phyloP scores from a whole-genome alignment of 2,888 invertebrate genomes.

The Standfussiana lucernea region DNA sequence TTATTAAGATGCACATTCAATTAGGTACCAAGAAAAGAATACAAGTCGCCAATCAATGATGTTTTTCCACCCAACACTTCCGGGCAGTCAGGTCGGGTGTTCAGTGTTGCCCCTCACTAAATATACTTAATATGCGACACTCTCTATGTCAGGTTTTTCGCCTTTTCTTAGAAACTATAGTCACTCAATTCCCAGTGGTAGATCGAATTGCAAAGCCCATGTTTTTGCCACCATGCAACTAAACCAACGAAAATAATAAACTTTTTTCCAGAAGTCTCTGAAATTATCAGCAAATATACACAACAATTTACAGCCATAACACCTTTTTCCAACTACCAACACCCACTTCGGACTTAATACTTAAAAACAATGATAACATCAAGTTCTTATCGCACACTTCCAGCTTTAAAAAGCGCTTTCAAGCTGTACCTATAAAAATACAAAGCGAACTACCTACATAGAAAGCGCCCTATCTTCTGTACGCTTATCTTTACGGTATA shows the following conservation, averaged over 20 bases:
- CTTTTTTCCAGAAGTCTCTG: neutral
- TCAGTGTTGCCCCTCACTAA: no score
- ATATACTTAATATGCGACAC: no score
- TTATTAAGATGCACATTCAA: neutral
- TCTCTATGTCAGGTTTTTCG: neutral
- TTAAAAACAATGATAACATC: constrained; percentile 47
- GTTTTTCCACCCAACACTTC: neutral
- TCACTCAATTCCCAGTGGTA: neutral
- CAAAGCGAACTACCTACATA: constrained; percentile 52
- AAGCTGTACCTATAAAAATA: constrained; percentile 57
- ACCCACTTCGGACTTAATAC: constrained; percentile 19
- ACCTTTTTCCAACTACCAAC: constrained; percentile 1
- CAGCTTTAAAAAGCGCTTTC: constrained; percentile 57
- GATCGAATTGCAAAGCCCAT: neutral
- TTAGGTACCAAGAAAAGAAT: neutral
- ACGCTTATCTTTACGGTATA: constrained; percentile 60
- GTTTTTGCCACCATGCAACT: neutral
- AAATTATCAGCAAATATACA: neutral
- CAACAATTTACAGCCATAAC: neutral
- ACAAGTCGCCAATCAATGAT: neutral
- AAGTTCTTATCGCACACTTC: constrained; percentile 32
- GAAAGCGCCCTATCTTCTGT: constrained; percentile 47
- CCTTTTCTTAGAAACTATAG: no score
- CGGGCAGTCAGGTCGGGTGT: neutral
- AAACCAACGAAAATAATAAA: neutral